phyloP scores from a whole-genome alignment of 2,888 invertebrate species.

The Torymus tubicola region DNA sequence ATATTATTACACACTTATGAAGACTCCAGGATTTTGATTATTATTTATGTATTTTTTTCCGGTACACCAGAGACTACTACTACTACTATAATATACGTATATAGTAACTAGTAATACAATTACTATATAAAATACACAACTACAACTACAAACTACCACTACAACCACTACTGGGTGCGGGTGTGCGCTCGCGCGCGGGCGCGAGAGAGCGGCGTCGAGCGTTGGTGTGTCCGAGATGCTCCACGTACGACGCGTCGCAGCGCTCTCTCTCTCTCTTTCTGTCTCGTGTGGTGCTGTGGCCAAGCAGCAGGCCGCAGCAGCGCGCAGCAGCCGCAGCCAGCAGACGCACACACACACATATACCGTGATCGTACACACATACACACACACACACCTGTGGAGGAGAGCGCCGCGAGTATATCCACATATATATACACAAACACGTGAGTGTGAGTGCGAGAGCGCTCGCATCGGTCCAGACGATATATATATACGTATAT shows the following conservation, averaged over 20 bases:
- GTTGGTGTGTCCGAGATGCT: constrained; percentile 47
- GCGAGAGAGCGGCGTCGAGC: constrained; percentile 56
- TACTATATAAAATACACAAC: no score
- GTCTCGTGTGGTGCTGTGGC: constrained; percentile 30
- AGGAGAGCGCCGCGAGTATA: not conserved
- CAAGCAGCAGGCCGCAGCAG: constrained; percentile 21
- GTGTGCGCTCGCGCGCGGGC: no score
- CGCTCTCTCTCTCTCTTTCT: constrained; percentile 54
- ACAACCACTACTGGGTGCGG: no score
- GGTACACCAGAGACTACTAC: no score
- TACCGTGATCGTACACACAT: constrained; percentile 3
- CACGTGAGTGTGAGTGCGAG: constrained; percentile 1
- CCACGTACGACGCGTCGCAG: constrained; percentile 53
- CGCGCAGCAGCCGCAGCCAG: constrained; percentile 7
- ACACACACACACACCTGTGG: constrained; percentile 1
- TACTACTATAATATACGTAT: no score
- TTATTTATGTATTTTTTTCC: no score
- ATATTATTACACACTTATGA: no score
- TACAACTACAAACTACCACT: no score
- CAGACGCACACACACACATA: constrained; percentile 14
- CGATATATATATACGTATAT: constrained; percentile 19
- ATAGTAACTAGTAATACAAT: no score
- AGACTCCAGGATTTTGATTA: no score
- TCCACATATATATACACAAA: not conserved
- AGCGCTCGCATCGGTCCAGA: constrained; percentile 43